Evolutionary conservation across 1,140 invertebrate genomes (phyloP).

Genomic region (Ruditapes philippinarum): DNA sequence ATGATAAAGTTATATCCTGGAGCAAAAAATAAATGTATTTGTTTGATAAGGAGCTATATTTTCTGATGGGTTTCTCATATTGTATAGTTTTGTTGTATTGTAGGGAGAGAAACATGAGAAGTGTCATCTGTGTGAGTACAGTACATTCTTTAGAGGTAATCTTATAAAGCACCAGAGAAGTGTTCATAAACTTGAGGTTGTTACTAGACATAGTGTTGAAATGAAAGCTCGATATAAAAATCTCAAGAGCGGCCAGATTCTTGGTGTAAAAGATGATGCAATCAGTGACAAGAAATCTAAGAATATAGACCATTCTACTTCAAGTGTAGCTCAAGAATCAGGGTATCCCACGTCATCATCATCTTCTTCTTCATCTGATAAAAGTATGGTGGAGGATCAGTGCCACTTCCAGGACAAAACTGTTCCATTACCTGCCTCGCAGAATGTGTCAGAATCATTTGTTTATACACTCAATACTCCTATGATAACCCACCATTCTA

Average conservation of each 20-base stretch:
- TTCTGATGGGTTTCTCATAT: too few species aligned
- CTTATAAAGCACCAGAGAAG: slow-evolving; percentile 42
- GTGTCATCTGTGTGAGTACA: slow-evolving; percentile 52
- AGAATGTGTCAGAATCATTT: not conserved
- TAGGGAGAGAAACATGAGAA: slow-evolving; percentile 50
- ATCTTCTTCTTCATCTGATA: not conserved
- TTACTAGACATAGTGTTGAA: slow-evolving; percentile 44
- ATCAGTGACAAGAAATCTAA: not conserved
- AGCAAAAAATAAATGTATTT: too few species aligned
- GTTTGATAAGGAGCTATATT: too few species aligned
- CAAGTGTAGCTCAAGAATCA: not conserved
- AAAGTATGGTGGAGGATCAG: not conserved
- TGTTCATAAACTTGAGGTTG: slow-evolving; percentile 54
- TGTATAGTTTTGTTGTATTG: not conserved
- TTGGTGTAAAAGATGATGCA: not conserved
- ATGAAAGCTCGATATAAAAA: slow-evolving; percentile 56
- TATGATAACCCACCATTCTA: not conserved
- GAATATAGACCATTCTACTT: not conserved
- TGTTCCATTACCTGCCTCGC: not conserved
- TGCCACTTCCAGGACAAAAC: not conserved
- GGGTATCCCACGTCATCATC: too few species aligned
- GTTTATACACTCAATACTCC: slow-evolving; percentile 4
- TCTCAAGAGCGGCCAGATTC: slow-evolving; percentile 49
- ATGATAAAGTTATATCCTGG: too few species aligned
- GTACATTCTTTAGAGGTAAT: slow-evolving; percentile 52